These are phyloP conservation scores for Falco punctatus DNA, from an alignment of 2,113 vertebrate species.

Conservation along the genomic window DNA sequence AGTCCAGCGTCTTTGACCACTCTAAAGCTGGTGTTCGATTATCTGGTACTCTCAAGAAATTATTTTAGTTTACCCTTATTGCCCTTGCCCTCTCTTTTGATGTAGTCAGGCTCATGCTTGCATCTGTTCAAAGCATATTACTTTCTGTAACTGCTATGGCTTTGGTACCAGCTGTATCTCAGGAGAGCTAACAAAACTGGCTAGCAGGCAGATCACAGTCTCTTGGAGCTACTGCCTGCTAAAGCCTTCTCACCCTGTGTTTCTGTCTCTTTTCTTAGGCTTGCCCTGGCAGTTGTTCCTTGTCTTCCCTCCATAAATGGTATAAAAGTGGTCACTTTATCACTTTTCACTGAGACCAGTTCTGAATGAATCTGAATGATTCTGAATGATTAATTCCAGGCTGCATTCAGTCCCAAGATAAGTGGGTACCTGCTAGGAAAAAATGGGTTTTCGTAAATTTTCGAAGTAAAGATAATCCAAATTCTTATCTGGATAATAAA, in stretches of 20 bases:
- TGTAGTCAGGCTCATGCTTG: background rate
- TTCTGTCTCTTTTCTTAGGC: background rate
- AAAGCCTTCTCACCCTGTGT: background rate
- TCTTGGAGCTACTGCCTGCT: background rate
- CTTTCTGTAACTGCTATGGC: background rate
- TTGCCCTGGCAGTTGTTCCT: background rate
- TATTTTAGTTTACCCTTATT: background rate
- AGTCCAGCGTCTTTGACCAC: background rate
- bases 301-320: background rate
- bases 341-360: background rate
- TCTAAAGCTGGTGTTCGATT: background rate
- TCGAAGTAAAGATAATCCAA: slow-evolving; percentile 17
- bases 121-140: background rate
- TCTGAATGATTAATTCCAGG: background rate
- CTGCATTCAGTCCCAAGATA: background rate
- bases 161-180: background rate
- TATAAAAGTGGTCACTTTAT: background rate
- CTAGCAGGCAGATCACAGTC: background rate
- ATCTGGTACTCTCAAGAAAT: background rate
- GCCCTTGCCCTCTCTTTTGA: background rate
- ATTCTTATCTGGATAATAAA: slow-evolving; percentile 68
- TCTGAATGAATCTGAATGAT: background rate
- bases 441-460: background rate
- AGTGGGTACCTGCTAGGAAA: background rate
- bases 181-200: background rate